These are phyloP conservation scores for Leuctra nigra DNA, from an alignment of 2,888 invertebrate species.

Conservation along the genomic window DNA sequence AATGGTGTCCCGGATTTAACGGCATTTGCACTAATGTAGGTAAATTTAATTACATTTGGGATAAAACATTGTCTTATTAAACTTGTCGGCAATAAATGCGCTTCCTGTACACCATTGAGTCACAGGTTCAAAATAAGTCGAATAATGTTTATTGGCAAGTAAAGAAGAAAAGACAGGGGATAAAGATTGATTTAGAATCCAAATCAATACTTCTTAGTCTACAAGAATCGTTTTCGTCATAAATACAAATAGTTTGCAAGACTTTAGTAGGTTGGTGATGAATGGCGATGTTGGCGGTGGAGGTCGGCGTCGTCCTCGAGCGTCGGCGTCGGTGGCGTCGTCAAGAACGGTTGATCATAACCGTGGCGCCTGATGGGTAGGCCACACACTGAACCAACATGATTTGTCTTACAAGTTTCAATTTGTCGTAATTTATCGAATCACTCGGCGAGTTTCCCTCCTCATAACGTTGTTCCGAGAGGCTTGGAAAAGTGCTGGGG, in stretches of 20 bases:
- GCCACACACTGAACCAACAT: conserved; percentile 27
- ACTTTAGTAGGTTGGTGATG: conserved; percentile 4
- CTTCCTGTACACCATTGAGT: no score
- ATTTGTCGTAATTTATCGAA: conserved; percentile 33
- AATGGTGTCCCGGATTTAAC: no score
- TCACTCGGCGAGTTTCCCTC: no score
- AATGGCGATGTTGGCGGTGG: conserved; percentile 1
- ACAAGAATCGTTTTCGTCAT: conserved; percentile 6
- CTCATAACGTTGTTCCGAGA: no score
- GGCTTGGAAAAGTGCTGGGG: no score
- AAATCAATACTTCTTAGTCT: conserved; percentile 16
- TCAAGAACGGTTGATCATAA: conserved; percentile 26
- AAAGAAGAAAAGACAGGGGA: no score
- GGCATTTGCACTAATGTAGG: no score
- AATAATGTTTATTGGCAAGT: no score
- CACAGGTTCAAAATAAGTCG: no score
- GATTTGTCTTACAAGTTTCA: conserved; percentile 31
- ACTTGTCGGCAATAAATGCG: no score
- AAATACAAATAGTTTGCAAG: conserved; percentile 14
- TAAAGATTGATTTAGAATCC: conserved; percentile 9
- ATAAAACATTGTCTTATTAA: no score
- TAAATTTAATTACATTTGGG: no score
- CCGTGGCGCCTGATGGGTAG: conserved; percentile 29
- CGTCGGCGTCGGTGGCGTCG: conserved; percentile 4
- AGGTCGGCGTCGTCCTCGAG: not conserved